Base-by-base conservation (phyloP, 1,140 invertebrate genomes). In the Augochlora pura region DNA sequence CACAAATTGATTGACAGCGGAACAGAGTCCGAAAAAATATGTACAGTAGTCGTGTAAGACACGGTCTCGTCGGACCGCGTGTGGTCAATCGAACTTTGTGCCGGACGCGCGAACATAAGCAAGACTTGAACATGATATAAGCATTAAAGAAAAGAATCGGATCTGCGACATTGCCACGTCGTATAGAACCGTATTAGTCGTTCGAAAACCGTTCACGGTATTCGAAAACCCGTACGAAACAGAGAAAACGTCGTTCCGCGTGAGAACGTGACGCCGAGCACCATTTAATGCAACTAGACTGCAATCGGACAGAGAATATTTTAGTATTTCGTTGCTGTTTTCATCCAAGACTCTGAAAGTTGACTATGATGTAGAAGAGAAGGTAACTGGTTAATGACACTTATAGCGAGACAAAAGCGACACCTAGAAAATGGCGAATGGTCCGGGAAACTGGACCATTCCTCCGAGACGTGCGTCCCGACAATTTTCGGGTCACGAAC, bases 401-500 rank as follows among this genome's bases (percentile, higher is more conserved):
- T 18, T 21, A 52, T 52, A 18, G 14, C 18, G 18, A 52, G 49
- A 52, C 1, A 52, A 32, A 32, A 52, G 18, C 5, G 16, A 52
- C 18, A 16, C 49, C 16, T 18, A 16, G 49, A 52, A 21, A 52
- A 52, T 2, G 4, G 16, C 2, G 16, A 18, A 32, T 32, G 32
- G 32, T 32, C 32, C 32, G 32, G 4, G 32, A 32, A 32, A 32
- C 32, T 18, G 16, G 5, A 52, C 18, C 14, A 18, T 16, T 52
- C 16, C 7, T 46, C 9, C 14, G 32, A 39, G 10, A n/a, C 46
- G 23, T 46, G 39, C 18, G 46, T 65, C 9, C 21, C n/a, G 25
- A 32, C 32, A 46, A 14, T 59, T 14, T n/a, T 77, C 63, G 65
- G 73, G 57, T 78, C 77, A 72, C 78, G 54, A 69, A 80, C 62